phyloP scores from a whole-genome alignment of 2,888 invertebrate species.

The Ptychoptera albimana region DNA sequence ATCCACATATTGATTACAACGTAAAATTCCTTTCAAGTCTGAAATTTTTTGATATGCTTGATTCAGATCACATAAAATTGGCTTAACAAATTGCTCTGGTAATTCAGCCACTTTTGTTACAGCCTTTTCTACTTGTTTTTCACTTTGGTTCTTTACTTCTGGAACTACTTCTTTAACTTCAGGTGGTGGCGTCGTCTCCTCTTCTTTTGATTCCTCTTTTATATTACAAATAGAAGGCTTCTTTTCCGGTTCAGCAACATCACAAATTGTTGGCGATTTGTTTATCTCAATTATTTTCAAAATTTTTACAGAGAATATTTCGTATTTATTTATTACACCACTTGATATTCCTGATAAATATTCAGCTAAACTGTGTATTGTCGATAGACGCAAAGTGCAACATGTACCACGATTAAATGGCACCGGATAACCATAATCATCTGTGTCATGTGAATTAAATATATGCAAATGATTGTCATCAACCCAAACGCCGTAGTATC shows the following conservation, averaged over 20 bases:
- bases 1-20: constrained; percentile 23
- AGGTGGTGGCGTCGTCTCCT: neutral
- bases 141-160: neutral
- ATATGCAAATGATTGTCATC: constrained; percentile 5
- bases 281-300: neutral
- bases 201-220: neutral
- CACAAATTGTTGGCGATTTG: neutral
- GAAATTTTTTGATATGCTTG: constrained; percentile 16
- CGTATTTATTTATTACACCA: neutral
- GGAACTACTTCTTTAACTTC: neutral
- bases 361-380: neutral
- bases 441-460: constrained; percentile 10
- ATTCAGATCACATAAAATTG: constrained; percentile 5
- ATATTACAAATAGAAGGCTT: neutral
- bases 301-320: constrained; percentile 5
- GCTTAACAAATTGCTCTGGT: constrained; percentile 1
- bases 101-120: constrained; percentile 5
- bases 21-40: constrained; percentile 21
- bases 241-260: neutral
- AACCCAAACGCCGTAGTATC: constrained; percentile 13
- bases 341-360: neutral
- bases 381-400: constrained; percentile 2
- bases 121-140: neutral
- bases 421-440: constrained; percentile 6
- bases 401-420: constrained; percentile 4